A percentile compares a stretch with the other conserved stretches of the same genome.
phyloP scores from a whole-genome alignment of 1,140 invertebrate species.

The Scaptodrosophila lebanonensis region DNA sequence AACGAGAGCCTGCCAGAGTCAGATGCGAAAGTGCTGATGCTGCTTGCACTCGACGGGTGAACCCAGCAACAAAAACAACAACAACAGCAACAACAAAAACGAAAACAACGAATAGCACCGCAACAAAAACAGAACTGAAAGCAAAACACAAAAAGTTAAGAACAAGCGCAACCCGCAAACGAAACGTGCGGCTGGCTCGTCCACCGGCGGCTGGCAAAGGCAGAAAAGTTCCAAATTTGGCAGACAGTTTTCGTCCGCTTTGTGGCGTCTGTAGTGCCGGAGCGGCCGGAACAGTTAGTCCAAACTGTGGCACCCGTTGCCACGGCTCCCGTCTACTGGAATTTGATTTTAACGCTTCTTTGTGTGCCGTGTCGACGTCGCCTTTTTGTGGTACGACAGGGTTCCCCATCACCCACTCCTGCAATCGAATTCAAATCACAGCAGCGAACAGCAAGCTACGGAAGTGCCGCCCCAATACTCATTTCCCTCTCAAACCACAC shows the following conservation, averaged over 20 bases:
- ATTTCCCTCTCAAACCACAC: too few relatives aligned
- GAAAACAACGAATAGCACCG: constrained; percentile 26
- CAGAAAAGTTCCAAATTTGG: constrained; percentile 58
- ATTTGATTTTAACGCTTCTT: constrained; percentile 64
- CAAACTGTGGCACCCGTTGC: too few relatives aligned
- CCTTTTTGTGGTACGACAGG: too few relatives aligned
- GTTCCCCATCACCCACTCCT: constrained; percentile 17
- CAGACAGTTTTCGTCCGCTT: constrained; percentile 34
- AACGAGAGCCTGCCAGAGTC: constrained; percentile 30
- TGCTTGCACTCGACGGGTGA: constrained; percentile 31
- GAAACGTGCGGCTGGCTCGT: neutral
- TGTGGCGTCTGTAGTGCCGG: constrained; percentile 1
- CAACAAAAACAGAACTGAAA: constrained; percentile 35
- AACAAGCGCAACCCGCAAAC: too few relatives aligned
- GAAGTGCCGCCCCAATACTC: constrained; percentile 12
- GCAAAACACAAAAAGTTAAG: constrained; percentile 35
- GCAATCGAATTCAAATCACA: constrained; percentile 24
- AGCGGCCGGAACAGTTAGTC: constrained; percentile 46
- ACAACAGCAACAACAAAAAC: constrained; percentile 12
- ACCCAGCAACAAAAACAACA: constrained; percentile 5
- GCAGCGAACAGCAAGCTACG: constrained; percentile 6
- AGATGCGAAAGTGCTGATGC: constrained; percentile 53
- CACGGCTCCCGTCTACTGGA: too few relatives aligned
- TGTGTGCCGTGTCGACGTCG: constrained; percentile 6
- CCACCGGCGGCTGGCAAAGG: constrained; percentile 7